A percentile compares a stretch with the other conserved stretches of the same genome.
Evolutionary conservation across 2,888 invertebrate genomes (phyloP).

Genomic region (Synanthedon vespiformis): DNA sequence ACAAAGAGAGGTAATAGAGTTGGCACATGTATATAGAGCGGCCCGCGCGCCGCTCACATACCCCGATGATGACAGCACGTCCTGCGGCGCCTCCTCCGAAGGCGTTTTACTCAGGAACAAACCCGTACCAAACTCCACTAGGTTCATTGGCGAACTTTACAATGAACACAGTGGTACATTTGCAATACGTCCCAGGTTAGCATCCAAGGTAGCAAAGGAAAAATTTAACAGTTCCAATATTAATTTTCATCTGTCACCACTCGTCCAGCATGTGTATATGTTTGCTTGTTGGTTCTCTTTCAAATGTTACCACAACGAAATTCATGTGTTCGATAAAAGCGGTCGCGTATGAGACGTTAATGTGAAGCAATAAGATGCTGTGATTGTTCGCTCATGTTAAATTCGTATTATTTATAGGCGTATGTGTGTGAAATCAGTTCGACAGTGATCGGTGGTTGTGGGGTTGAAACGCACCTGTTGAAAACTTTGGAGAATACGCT

Average conservation of each 20-base stretch:
- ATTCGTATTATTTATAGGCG: neutral
- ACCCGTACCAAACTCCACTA: constrained; percentile 96
- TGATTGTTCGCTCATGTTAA: neutral
- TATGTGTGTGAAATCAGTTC: neutral
- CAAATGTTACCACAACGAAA: no score
- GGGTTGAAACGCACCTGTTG: constrained; percentile 75
- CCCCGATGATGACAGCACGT: constrained; percentile 73
- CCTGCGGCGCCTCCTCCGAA: constrained; percentile 86
- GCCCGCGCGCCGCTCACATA: constrained; percentile 59
- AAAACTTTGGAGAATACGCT: constrained; percentile 93
- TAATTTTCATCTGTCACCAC: constrained; percentile 21
- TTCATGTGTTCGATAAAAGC: no score
- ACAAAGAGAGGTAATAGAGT: constrained; percentile 38
- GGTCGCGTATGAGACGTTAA: neutral
- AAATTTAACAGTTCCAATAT: constrained; percentile 45
- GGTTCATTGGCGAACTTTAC: constrained; percentile 89
- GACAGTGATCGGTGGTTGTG: neutral
- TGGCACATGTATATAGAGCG: constrained; percentile 33
- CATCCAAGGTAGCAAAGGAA: constrained; percentile 64
- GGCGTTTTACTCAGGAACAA: constrained; percentile 93
- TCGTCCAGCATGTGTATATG: constrained; percentile 29
- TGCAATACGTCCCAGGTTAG: constrained; percentile 40
- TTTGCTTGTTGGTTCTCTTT: constrained; percentile 9
- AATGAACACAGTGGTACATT: constrained; percentile 37
- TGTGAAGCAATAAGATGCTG: neutral